Conservation (phyloP, 2,888 invertebrate genomes). For the Nomada goodeniana region DNA sequence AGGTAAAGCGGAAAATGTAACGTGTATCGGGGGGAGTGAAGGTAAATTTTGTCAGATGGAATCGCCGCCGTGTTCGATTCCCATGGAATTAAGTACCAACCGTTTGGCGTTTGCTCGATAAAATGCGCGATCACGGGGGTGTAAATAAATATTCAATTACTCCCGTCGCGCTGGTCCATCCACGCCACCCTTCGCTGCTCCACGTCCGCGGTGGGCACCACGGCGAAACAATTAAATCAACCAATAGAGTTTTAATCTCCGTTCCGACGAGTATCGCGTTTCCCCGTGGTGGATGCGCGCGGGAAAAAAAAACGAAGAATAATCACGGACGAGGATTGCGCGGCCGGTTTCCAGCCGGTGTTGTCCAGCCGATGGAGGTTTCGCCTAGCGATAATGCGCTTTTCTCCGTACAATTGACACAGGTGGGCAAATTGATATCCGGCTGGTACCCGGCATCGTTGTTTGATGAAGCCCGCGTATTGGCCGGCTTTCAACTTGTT, state of each 20-base stretch:
- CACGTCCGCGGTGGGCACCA: background rate
- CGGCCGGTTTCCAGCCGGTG: background rate
- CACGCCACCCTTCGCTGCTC: background rate
- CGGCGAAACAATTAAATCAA: conserved; percentile 39
- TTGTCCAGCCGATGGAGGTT: background rate
- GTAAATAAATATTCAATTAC: conserved; percentile 56
- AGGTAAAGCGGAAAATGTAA: conserved; percentile 32
- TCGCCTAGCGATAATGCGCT: conserved; percentile 5
- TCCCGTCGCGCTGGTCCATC: background rate
- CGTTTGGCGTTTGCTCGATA: background rate
- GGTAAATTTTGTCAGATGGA: background rate
- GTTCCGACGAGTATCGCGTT: background rate
- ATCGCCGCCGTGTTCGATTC: conserved; percentile 8
- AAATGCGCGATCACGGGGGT: conserved; percentile 28
- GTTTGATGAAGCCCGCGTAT: background rate
- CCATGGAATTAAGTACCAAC: conserved; percentile 25
- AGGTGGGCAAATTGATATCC: conserved; percentile 13
- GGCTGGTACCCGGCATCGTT: background rate
- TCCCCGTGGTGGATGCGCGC: background rate
- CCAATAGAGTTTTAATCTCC: conserved; percentile 32
- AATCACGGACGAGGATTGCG: background rate
- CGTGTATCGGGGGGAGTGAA: conserved; percentile 2
- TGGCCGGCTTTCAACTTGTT: conserved; percentile 13
- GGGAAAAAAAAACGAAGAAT: background rate
- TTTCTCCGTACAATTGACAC: conserved; percentile 28